These are phyloP conservation scores for Macaria notata DNA, from an alignment of 2,888 invertebrate genomes.

Conservation along the genomic window DNA sequence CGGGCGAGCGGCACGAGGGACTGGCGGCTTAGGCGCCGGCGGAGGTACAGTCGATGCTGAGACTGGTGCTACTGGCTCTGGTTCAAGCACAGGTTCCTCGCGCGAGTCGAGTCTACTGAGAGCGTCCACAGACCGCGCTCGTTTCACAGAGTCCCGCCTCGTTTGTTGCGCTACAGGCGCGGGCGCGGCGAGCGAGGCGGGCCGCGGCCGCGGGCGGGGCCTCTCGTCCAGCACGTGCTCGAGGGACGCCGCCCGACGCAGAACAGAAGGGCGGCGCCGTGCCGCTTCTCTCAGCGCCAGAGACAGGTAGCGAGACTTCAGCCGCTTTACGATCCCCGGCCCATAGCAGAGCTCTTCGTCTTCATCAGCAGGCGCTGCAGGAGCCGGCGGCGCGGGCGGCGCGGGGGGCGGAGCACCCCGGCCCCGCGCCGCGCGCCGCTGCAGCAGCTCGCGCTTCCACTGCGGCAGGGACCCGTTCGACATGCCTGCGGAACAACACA, in stretches of 20 bases:
- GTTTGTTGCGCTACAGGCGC: conserved; percentile 42
- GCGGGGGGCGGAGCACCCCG: conserved; percentile 44
- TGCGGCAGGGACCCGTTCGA: conserved; percentile 84
- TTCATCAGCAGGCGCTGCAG: conserved; percentile 57
- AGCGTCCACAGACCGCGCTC: conserved; percentile 93
- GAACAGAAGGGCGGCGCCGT: conserved; percentile 85
- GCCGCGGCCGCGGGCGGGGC: conserved; percentile 53
- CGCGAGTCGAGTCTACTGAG: conserved; percentile 85
- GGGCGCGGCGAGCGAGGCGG: conserved; percentile 40
- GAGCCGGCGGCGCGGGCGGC: conserved; percentile 47
- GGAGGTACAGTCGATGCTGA: conserved; percentile 40
- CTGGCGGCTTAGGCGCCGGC: conserved; percentile 55
- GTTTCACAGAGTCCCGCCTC: conserved; percentile 86
- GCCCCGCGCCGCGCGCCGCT: conserved; percentile 83
- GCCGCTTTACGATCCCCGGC: conserved; percentile 94
- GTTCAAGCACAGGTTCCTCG: no score
- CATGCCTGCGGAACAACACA: conserved; percentile 53
- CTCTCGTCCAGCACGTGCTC: conserved; percentile 91
- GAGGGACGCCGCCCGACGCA: conserved; percentile 91
- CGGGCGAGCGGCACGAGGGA: conserved; percentile 76
- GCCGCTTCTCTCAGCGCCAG: conserved; percentile 90
- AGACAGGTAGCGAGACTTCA: conserved; percentile 93
- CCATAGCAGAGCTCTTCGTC: conserved; percentile 93
- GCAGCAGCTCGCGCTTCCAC: conserved; percentile 93
- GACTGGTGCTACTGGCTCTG: no score